These are phyloP conservation scores for Megastigmus dorsalis DNA, from an alignment of 2,888 invertebrate genomes.

Conservation along the genomic window DNA sequence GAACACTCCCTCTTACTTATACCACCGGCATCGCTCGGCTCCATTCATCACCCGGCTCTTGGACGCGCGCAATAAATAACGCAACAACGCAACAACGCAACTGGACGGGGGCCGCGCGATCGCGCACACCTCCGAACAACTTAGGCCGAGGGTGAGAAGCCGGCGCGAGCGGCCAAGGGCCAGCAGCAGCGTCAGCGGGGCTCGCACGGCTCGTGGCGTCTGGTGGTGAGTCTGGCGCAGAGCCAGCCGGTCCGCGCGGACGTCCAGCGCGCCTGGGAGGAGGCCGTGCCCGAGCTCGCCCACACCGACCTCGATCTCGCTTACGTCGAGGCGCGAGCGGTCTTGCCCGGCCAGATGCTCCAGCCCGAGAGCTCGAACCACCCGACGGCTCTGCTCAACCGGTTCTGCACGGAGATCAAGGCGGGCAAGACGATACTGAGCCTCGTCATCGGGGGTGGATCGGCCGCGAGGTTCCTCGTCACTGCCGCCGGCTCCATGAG, in stretches of 20 bases:
- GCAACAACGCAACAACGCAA: not conserved
- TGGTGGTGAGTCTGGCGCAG: constrained; percentile 70
- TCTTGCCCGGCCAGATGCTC: constrained; percentile 60
- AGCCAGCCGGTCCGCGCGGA: constrained; percentile 64
- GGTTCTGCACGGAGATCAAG: constrained; percentile 70
- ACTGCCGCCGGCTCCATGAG: constrained; percentile 70
- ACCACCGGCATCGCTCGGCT: too few species aligned
- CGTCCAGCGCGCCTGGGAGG: constrained; percentile 71
- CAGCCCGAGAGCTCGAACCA: constrained; percentile 46
- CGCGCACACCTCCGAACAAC: not conserved
- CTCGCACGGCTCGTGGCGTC: constrained; percentile 63
- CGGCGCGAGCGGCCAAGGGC: constrained; percentile 1
- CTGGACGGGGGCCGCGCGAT: not conserved
- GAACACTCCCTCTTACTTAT: too few species aligned
- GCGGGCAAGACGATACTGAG: constrained; percentile 67
- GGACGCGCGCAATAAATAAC: not conserved
- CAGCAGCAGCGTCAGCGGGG: constrained; percentile 22
- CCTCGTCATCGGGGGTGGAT: constrained; percentile 70
- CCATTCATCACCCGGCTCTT: too few species aligned
- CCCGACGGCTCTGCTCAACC: constrained; percentile 61
- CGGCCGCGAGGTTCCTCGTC: constrained; percentile 70
- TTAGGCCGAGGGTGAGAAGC: constrained; percentile 4
- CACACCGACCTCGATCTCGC: constrained; percentile 70
- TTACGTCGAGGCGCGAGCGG: constrained; percentile 65
- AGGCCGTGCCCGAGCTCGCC: constrained; percentile 67